Evolutionary conservation across 2,113 vertebrate genomes (phyloP).

Genomic region (Atrichornis clamosus): DNA sequence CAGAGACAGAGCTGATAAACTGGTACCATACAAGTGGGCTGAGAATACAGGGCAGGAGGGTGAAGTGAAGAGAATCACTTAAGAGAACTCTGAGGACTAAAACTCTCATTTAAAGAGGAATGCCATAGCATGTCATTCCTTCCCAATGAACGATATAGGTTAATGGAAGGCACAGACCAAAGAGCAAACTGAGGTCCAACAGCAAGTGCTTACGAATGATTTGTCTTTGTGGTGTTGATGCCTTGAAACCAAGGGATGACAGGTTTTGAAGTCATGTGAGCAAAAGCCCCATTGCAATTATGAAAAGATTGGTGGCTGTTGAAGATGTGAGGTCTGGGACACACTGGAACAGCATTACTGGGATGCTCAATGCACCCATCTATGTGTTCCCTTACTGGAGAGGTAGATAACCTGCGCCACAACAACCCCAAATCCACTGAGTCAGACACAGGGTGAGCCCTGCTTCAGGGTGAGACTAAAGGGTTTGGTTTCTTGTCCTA

Average conservation of each 20-base stretch:
- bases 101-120: not conserved
- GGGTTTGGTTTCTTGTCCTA: not conserved
- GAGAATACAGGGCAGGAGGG: not conserved
- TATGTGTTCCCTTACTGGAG: not conserved
- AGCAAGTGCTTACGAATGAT: not conserved
- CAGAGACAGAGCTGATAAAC: not conserved
- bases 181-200: not conserved
- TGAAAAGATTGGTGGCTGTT: not conserved
- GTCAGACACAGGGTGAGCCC: not conserved
- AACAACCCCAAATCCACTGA: not conserved
- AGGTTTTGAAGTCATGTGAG: not conserved
- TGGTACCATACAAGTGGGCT: not conserved
- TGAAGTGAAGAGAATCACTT: not conserved
- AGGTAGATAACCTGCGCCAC: not conserved
- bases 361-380: rapidly evolving
- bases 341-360: rapidly evolving
- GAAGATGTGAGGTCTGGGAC: not conserved
- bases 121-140: not conserved
- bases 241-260: not conserved
- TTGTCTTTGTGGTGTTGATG: not conserved
- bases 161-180: not conserved
- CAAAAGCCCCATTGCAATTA: rapidly evolving
- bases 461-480: not conserved
- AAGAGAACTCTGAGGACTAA: not conserved
- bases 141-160: not conserved